Evolutionary conservation across 2,888 invertebrate species (phyloP).

Genomic region (Hemaris fuciformis): DNA sequence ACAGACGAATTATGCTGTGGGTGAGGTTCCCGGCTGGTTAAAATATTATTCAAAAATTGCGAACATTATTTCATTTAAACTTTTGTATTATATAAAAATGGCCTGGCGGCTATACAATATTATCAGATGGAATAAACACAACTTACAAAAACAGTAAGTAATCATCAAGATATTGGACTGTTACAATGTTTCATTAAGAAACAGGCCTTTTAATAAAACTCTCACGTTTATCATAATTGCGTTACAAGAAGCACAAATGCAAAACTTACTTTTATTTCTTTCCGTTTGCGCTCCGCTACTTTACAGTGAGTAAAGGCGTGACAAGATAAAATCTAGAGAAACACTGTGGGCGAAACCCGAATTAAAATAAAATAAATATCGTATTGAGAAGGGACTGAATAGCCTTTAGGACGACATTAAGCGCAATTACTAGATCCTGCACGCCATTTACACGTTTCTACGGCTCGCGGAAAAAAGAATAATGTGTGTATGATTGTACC

Average conservation of each 20-base stretch:
- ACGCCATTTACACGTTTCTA: constrained; percentile 57
- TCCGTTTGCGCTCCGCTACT: constrained; percentile 55
- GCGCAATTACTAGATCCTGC: constrained; percentile 64
- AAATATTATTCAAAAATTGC: too few species aligned
- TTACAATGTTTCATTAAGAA: constrained; percentile 8
- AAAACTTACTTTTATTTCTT: constrained; percentile 52
- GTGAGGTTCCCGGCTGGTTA: too few species aligned
- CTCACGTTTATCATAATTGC: constrained; percentile 44
- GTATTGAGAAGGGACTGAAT: constrained; percentile 70
- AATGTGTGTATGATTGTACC: constrained; percentile 43
- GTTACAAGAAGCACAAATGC: constrained; percentile 57
- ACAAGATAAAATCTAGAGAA: constrained; percentile 75
- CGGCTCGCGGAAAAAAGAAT: constrained; percentile 47
- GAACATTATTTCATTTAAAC: too few species aligned
- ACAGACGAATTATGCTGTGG: too few species aligned
- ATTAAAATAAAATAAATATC: constrained; percentile 72
- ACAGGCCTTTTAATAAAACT: background rate
- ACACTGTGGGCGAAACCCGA: constrained; percentile 60
- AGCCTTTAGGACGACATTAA: constrained; percentile 71
- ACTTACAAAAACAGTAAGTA: too few species aligned
- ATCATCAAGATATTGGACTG: background rate
- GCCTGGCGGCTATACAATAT: too few species aligned
- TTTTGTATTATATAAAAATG: too few species aligned
- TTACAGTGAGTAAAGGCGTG: constrained; percentile 70
- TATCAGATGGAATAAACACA: too few species aligned